Evolutionary conservation across 2,888 invertebrate species (phyloP).

Genomic region (Allygus modestus): DNA sequence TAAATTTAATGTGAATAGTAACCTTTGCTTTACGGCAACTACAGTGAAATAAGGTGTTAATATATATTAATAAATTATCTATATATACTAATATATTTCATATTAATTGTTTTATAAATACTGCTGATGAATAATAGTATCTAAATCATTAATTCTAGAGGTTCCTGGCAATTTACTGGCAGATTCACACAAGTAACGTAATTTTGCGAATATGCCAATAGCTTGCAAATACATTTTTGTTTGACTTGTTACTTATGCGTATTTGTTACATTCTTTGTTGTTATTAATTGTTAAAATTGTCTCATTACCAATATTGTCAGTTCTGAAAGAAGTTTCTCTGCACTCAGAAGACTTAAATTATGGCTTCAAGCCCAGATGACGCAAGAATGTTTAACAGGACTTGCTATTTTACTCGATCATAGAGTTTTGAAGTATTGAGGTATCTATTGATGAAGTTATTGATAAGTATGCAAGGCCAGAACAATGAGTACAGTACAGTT

Average conservation of each 20-base stretch:
- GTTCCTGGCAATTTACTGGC: too few species aligned
- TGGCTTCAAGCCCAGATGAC: conserved; percentile 21
- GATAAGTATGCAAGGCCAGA: background rate
- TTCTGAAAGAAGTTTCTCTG: conserved; percentile 26
- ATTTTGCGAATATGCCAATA: background rate
- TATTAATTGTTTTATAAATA: too few species aligned
- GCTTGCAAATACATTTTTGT: background rate
- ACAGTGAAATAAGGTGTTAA: too few species aligned
- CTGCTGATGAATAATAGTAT: too few species aligned
- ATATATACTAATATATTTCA: too few species aligned
- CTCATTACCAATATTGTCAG: conserved; percentile 3
- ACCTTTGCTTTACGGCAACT: too few species aligned
- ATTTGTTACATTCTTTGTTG: background rate
- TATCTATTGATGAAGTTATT: background rate
- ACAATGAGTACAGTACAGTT: too few species aligned
- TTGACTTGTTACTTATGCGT: too few species aligned
- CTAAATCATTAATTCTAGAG: too few species aligned
- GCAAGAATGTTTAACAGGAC: conserved; percentile 8
- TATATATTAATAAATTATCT: too few species aligned
- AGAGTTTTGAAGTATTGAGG: conserved; percentile 16
- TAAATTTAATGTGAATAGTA: too few species aligned
- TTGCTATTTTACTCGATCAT: conserved; percentile 26
- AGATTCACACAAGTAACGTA: too few species aligned
- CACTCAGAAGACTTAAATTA: conserved; percentile 27
- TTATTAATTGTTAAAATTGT: background rate